Evolutionary conservation across 2,888 invertebrate species (phyloP), one percentile per base, ranked within the genome.

Genomic region (Thyatira batis): DNA sequence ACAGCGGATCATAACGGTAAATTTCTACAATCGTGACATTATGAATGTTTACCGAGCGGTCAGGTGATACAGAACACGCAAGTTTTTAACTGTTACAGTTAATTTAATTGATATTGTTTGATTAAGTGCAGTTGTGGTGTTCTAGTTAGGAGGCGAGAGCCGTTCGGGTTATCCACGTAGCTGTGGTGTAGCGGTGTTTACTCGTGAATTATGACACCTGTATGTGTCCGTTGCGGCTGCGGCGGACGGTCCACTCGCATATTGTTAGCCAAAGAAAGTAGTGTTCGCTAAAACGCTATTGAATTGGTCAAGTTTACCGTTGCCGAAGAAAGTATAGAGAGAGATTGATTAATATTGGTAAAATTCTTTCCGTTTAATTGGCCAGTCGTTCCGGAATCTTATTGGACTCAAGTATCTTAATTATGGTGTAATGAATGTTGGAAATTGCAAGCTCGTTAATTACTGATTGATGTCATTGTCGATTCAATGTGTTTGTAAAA

Each of bases 1-100:
- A 63, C 79, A 78, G 81, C 83, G 84, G 89, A 88, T 87, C 85
- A 78, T 90, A 92, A 91, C 92, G 92, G 92, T 91, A 92, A 91
- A 84, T 85, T 77, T 83, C 71, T 66, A 74, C 70, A 79, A 75
- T 80, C 76, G 72, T 83, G 85, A 84, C 85, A 76, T 68, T 80
- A 73, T 82, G 83, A 74, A 74, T 89, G 89, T 89, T 90, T 89
- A 89, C 85, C 69, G 73, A 70, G 67, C 67, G 74, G 85, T 88
- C 89, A 90, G 89, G 83, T 91, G 90, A 84, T 78, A 73, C 74
- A 67, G 67, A 65, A 53, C 60, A 50, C 39, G 54, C 56, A 55
- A 51, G 57, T 62, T 58, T 60, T 58, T 65, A 65, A 64, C 63
- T 64, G 63, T 63, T 60, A 55, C 49, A 54, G 50, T 54, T 57